Percentiles rank a stretch among this genome's conserved stretches.
Evolutionary conservation across 2,113 vertebrate genomes (phyloP).

Genomic region (Semicossyphus pulcher): DNA sequence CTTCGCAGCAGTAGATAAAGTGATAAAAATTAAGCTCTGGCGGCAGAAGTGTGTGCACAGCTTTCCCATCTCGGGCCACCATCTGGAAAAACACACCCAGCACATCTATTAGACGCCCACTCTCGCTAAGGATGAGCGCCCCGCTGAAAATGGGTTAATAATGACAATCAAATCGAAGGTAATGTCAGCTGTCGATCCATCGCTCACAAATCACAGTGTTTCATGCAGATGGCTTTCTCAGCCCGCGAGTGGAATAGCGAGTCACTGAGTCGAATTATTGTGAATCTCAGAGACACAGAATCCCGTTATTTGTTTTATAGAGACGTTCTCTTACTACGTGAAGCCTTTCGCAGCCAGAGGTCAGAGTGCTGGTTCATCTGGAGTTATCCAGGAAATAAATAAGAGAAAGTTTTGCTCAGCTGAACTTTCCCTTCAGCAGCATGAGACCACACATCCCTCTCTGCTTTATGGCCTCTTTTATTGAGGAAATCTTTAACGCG

Average conservation of each 20-base stretch:
- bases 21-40: conserved; percentile 41
- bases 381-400: conserved; percentile 20
- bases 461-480: conserved; percentile 14
- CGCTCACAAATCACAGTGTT: conserved; percentile 21
- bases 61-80: conserved; percentile 49
- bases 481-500: conserved; percentile 48
- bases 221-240: conserved; percentile 21
- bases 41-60: conserved; percentile 38
- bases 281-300: neutral
- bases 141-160: conserved; percentile 58
- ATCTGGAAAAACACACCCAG: conserved; percentile 63
- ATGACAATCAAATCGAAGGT: conserved; percentile 58
- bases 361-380: neutral
- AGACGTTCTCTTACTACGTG: neutral
- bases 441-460: neutral
- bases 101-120: conserved; percentile 45
- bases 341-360: conserved; percentile 8
- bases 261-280: conserved; percentile 28
- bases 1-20: conserved; percentile 28
- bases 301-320: conserved; percentile 25
- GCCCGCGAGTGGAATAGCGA: neutral
- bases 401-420: neutral
- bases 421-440: neutral
- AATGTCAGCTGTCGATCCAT: conserved; percentile 40
- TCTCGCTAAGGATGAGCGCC: conserved; percentile 47